Evolutionary conservation across 2,888 invertebrate genomes (phyloP), one percentile per base, ranked within the genome.

Genomic region (Leucophora obtusa): DNA sequence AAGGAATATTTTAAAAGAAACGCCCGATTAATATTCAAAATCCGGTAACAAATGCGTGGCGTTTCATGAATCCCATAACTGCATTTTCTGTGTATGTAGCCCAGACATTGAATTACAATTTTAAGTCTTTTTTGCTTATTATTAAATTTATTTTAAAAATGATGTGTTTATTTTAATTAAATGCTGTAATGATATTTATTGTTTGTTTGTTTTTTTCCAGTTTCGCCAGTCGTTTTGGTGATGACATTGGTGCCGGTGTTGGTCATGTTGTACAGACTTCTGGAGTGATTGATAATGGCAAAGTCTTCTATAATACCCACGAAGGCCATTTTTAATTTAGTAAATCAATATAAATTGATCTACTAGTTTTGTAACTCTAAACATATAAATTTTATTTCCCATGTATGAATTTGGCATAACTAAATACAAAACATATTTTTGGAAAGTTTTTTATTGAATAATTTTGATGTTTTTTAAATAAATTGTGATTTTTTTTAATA

Each of bases 281-380:
- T n/a, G 85, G 85, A 38, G 58, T 82, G 8, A 83, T 84, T 62
- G 38, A 83, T 59, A 50, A 73, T 24, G 86, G 85, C 9, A 53
- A 81, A 56, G 38, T 80, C 33, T 53, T 79, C 24, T 82, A 76
- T 43, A 71, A 80, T 21, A 82, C 79, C 4, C 35, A 74, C 9
- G 35, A 82, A 68, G 73, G 56, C 1, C 73, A 80, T 33, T 77
- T 81, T 43, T 74, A 78, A 75, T 35, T 50, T 21, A 56, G 33
- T 54, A 21, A 43, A 8, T 51, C 11, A 63, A 58, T 8, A 28
- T 21, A 38, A 43, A 38, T 38, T 11, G 38, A 38, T 11, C 3
- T 11, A 38, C 1, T 38, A 2, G 38, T 6, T 28, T 28, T 28
- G 21, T 21, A 21, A 21, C 21, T 6, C 28, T 28, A 28, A 28